Evolutionary conservation across 2,113 vertebrate genomes (phyloP).

Genomic region (Chionodraco myersi): DNA sequence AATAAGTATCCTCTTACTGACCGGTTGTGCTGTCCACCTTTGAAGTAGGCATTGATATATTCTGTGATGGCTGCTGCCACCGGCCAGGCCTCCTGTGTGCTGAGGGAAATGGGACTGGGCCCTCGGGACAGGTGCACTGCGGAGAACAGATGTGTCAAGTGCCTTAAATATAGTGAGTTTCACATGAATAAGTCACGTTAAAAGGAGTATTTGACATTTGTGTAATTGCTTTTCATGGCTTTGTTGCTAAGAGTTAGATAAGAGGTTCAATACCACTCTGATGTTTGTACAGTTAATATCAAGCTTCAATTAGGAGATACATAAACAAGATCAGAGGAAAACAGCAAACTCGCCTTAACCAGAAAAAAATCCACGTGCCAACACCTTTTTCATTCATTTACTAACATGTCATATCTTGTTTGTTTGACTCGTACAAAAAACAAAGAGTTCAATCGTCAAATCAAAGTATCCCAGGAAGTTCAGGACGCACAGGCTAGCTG

Average conservation of each 20-base stretch:
- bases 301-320: neutral
- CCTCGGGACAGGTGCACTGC: constrained; percentile 89
- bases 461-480: no score
- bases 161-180: neutral
- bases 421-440: neutral
- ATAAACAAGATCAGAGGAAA: no score
- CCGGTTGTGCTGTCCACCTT: constrained; percentile 89
- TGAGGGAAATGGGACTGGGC: constrained; percentile 93
- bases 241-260: neutral
- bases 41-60: constrained; percentile 94
- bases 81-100: constrained; percentile 90
- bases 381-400: neutral
- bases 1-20: constrained; percentile 60
- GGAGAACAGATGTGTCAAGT: neutral
- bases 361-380: neutral
- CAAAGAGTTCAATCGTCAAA: no score
- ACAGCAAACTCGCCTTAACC: no score
- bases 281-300: neutral
- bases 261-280: neutral
- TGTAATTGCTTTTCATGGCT: neutral
- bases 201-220: neutral
- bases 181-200: neutral
- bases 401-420: neutral
- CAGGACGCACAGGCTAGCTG: neutral
- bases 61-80: constrained; percentile 94